Conservation (phyloP, 2,113 vertebrate species). For the Periophthalmus modestus region DNA sequence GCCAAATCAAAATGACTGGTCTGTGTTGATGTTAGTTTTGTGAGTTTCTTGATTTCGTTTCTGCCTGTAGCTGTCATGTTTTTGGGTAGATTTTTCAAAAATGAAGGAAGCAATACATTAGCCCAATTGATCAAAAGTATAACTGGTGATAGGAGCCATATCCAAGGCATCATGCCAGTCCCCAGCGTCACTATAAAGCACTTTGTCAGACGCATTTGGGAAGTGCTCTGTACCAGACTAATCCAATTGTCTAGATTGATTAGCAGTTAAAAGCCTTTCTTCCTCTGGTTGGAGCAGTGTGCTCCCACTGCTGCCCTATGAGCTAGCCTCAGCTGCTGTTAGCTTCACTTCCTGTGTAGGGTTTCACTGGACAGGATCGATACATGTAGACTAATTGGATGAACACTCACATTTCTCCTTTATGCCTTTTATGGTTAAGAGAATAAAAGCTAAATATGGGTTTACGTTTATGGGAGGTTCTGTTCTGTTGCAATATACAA, state of each 20-base stretch:
- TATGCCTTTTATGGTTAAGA: constrained; percentile 55
- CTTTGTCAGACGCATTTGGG: constrained; percentile 74
- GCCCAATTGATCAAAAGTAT: constrained; percentile 48
- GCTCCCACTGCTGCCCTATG: constrained; percentile 63
- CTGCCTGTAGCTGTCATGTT: not conserved
- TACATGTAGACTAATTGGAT: constrained; percentile 74
- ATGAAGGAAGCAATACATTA: constrained; percentile 41
- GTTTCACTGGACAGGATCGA: constrained; percentile 69
- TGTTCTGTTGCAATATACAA: constrained; percentile 42
- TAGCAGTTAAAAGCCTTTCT: constrained; percentile 76
- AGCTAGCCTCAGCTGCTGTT: constrained; percentile 62
- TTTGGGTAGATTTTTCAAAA: constrained; percentile 29
- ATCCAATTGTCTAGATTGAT: constrained; percentile 74
- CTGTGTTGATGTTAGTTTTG: constrained; percentile 29
- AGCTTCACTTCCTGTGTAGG: constrained; percentile 71
- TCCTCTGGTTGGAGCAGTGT: constrained; percentile 63
- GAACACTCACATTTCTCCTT: constrained; percentile 68
- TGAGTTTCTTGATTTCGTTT: not conserved
- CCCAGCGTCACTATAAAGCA: constrained; percentile 70
- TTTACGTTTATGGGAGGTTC: constrained; percentile 32
- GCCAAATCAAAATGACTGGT: constrained; percentile 25
- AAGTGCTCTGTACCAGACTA: constrained; percentile 68
- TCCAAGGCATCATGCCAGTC: constrained; percentile 67
- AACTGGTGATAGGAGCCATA: constrained; percentile 62
- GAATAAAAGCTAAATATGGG: constrained; percentile 55